These are phyloP conservation scores for Corythaeola cristata DNA, from an alignment of 2,113 vertebrate genomes.

Conservation along the genomic window DNA sequence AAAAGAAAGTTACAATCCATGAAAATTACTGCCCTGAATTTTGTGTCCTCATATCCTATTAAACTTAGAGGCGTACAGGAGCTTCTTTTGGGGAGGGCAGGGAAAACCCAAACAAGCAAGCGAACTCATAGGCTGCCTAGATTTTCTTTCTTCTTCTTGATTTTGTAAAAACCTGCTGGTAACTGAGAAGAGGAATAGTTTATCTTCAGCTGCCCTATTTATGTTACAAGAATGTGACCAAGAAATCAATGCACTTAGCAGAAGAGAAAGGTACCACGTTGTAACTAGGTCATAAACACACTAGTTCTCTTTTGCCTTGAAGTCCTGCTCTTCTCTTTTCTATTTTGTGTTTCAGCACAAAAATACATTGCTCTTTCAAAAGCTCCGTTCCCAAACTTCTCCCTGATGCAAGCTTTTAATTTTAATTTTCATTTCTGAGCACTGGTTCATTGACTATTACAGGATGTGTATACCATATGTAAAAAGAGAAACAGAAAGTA, in stretches of 20 bases:
- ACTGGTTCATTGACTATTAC: not conserved
- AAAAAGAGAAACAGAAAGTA: not conserved
- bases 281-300: constrained; percentile 54
- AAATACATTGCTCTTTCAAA: constrained; percentile 14
- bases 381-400: not conserved
- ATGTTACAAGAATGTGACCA: not conserved
- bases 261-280: not conserved
- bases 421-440: not conserved
- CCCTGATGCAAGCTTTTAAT: not conserved
- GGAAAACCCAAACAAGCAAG: not conserved
- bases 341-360: not conserved
- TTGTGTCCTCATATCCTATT: not conserved
- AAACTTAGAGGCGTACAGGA: not conserved
- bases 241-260: constrained; percentile 47
- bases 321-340: not conserved
- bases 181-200: not conserved
- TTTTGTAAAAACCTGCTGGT: not conserved
- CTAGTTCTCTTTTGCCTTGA: constrained; percentile 30
- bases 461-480: not conserved
- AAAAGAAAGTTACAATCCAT: not conserved
- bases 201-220: constrained; percentile 41
- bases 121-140: not conserved
- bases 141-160: not conserved
- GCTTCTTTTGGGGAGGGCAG: not conserved
- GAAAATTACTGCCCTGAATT: constrained; percentile 22